Base-by-base conservation (phyloP, 1,140 invertebrate genomes). In the Thaumatotibia leucotreta region DNA sequence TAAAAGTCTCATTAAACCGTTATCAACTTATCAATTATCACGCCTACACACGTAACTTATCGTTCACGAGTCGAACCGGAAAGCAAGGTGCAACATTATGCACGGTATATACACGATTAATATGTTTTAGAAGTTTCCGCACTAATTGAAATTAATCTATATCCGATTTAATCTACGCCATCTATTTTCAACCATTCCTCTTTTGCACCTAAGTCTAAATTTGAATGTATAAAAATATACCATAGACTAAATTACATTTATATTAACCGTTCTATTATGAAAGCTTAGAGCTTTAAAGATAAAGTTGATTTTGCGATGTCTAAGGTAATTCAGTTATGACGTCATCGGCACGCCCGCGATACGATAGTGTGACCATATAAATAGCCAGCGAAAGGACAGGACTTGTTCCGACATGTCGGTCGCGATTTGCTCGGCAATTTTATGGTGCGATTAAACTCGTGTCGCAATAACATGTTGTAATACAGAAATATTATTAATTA, bases 281-380 rank as follows among this genome's bases (percentile, higher is more conserved):
- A n/a, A 45, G 1, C 39, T 20, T 45, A 20, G 17, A 20, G n/a
- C 3, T 6, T 45, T 45, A 20, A 14, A 1, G n/a, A 20, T 45
- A 20, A 45, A 45, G 39, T 45, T 8, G 17, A 8, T 20, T 45
- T 45, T 14, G 52, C 52, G 52, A 27, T 27, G 23, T 29, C n/a
- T 58, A 6, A 58, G 24, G 24, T 63, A 27, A 63, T 63, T 22
- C 24, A 14, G 22, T 0, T n/a, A n/a, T 58, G 27, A 31, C 52
- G 52, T 58, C 52, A 58, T 2, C n/a, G 14, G 52, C n/a, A n/a
- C 24, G 35, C 67, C 31, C 61, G 67, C 67, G 63, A 73, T 61
- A 61, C 65, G 23, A 33, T 70, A 68, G 64, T 64, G 72, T 74
- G 68, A 70, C 72, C 68, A 74, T 67, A 64, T 24, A 31, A 27